Base-by-base conservation (phyloP, 1,140 invertebrate species). In the Campoletis sonorensis region DNA sequence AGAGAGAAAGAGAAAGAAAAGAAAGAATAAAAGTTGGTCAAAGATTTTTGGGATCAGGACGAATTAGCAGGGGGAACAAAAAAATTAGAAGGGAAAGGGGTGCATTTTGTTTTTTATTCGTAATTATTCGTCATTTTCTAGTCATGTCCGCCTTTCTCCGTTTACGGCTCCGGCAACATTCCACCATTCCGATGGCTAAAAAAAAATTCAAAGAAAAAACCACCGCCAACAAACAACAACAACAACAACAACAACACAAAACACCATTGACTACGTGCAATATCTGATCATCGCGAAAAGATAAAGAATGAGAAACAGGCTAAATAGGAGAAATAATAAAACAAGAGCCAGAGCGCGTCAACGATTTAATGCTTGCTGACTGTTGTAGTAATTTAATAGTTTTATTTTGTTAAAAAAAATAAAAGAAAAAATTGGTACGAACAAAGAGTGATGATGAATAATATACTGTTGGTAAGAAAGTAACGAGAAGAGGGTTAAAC, bases 381-480 rank as follows among this genome's bases (percentile, higher is more conserved):
- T 91, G 90, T 90, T 91, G 88, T 92, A 92, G 86, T 87, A 82
- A 87, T 87, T 75, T 90, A 85, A 90, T 90, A 91, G 87, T 91
- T 91, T 91, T 91, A 91, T 91, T 91, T 92, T 91, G 88, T 91
- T 91, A 89, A 89, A 77, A 51, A 51, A 54, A 79, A 82, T 0
- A 68, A 70, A 16, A 27, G 40, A 79, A 54, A 70, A 79, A 45
- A 67, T 15, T 0, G 58, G 58, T 45, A 51, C n/a, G 23, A 67
- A 18, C 26, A 27, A 61, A 70, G 40, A 37, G 11, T 13, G 13
- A 30, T 27, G 16, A 61, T 54, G 33, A 40, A 64, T 21, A 13
- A 79, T 4, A 79, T 27, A 18, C 11, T 64, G 64, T 70, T 15
- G 11, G 16, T 18, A 16, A 79, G n/a, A n/a, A 30, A 79, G 21